Evolutionary conservation across 2,113 vertebrate species (phyloP), one percentile per base, ranked within the genome.

Genomic region (Chrysochloris asiatica): DNA sequence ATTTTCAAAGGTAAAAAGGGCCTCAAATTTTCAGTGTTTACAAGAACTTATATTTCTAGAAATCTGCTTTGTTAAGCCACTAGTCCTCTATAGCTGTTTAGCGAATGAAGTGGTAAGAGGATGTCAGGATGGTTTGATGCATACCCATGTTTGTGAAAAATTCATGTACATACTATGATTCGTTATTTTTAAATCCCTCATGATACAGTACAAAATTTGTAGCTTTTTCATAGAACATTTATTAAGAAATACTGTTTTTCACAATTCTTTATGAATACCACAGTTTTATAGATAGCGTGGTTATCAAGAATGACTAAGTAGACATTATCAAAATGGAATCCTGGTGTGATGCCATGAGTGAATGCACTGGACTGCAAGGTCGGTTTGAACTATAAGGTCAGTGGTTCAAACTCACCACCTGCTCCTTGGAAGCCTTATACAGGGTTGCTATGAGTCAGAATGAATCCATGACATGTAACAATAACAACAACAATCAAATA

Each of bases 31-130:
- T 88, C 30, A 80, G 26, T n/a, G 36, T n/a, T 69, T 81, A 33
- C 45, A 84, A 84, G n/a, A 84, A 94, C 67, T 76, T 1, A 38
- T 56, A 82, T 92, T 63, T 95, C 36, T 91, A 41, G 72, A 86
- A 87, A 83, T 50, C 17, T 54, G 1, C n/a, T 81, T 19, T 88
- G n/a, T 88, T 87, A 80, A 76, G 17, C 47, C 47, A 26, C 28
- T 86, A 69, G 43, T 52, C 88, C 83, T 92, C 3, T 61, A 22
- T n/a, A n/a, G n/a, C 30, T 45, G 1, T 50, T 54, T 91, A 16
- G 8, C 16, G 65, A 61, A 75, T 52, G 56, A 56, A 93, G 78
- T 77, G 81, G 16, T 71, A 67, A n/a, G 90, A 52, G 8, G 17
- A 22, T 63, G n/a, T 43, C 63, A 78, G 4, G 3, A 78, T 65